Evolutionary conservation across 2,113 vertebrate genomes (phyloP), one percentile per base, ranked within the genome.

Genomic region (Recurvirostra avosetta): DNA sequence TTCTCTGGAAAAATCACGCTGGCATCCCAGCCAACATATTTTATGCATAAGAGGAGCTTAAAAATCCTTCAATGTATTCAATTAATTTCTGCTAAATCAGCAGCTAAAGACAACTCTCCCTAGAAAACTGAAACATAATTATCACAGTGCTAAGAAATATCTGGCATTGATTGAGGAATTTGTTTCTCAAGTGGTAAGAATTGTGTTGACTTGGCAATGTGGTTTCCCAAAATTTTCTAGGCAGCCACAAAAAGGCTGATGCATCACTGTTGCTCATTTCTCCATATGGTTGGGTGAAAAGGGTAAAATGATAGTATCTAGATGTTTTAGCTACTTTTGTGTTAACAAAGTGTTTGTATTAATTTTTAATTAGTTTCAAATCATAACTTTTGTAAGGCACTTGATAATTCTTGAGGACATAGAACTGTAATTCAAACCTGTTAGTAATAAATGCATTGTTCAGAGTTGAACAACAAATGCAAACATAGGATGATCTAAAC

Each of bases 81-180:
- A 71, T 71, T 87, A 76, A 87, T 76, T 94, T 94, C 59, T 95
- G 94, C 86, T 89, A 96, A 85, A 75, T 96, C 94, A 91, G 88
- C 92, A 91, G 79, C 81, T 73, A 85, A 85, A 84, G 73, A 87
- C 38, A 87, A 82, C 9, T 73, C 66, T 80, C 91, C 67, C 43
- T 71, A 89, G 45, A 90, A 96, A 96, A 92, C 38, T 47, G 80
- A 94, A 94, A 91, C 53, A 63, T 80, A 91, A 92, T 95, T 89
- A 93, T 74, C 77, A 78, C 30, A 76, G 68, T 29, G 45, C 55
- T 91, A 88, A 93, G 85, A 85, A 79, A 70, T 72, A 79, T 86
- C 58, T 96, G 94, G 93, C 90, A 96, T 45, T 72, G 72, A 89
- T 7, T 47, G 73, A 92, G 52, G 58, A 96, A 95, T 89, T 89